Percentiles rank a stretch among this genome's conserved stretches.
These are phyloP conservation scores for Cephus pygmeus DNA, from an alignment of 2,888 invertebrate species.

Conservation along the genomic window DNA sequence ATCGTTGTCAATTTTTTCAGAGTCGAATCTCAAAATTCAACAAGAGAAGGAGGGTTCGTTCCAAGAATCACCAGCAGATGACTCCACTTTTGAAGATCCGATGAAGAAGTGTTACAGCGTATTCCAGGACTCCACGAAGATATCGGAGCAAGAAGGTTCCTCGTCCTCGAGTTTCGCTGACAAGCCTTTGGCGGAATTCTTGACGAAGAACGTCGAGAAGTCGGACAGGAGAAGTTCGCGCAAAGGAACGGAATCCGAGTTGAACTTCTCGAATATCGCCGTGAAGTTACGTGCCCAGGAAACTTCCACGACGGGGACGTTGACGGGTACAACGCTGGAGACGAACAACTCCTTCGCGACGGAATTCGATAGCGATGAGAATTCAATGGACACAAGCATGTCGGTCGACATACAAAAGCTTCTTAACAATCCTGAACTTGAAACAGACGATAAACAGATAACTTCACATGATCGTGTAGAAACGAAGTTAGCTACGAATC, in stretches of 20 bases:
- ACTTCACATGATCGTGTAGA: background rate
- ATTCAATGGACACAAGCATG: conserved; percentile 42
- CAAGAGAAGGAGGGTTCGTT: background rate
- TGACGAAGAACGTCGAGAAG: conserved; percentile 22
- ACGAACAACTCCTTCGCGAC: conserved; percentile 21
- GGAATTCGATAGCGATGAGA: conserved; percentile 51
- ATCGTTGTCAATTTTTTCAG: background rate
- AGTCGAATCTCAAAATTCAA: background rate
- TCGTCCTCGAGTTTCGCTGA: conserved; percentile 30
- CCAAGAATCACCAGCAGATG: background rate
- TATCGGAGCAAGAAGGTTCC: background rate
- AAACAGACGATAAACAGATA: conserved; percentile 24
- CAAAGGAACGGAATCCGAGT: conserved; percentile 2
- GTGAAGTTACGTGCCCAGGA: conserved; percentile 34
- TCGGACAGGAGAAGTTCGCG: conserved; percentile 12
- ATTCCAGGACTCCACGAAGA: background rate
- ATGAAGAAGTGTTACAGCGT: background rate
- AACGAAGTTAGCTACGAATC: background rate
- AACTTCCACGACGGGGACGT: background rate
- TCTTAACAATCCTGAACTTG: conserved; percentile 44
- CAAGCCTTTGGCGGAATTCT: conserved; percentile 33
- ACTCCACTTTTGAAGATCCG: background rate
- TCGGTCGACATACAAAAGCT: conserved; percentile 45
- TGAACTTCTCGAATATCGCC: conserved; percentile 33
- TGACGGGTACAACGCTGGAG: background rate